phyloP scores from a whole-genome alignment of 2,797 vertebrate genomes.

The Chrosomus eos region DNA sequence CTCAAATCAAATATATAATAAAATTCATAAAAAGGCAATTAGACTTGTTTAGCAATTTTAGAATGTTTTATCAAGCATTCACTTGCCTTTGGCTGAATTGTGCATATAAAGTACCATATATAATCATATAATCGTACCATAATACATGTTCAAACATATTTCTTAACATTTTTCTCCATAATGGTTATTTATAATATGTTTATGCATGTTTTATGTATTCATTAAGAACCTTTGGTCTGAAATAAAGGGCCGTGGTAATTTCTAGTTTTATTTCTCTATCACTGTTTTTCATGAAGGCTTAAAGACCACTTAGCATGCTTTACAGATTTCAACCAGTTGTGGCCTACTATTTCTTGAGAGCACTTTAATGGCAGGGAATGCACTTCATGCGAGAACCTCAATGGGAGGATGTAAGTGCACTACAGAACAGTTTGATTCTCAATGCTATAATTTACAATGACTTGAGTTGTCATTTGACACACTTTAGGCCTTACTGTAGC shows the following conservation, averaged over 20 bases:
- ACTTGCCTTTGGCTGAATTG: conserved; percentile 2
- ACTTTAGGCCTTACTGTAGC: background rate
- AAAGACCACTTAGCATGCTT: conserved; percentile 25
- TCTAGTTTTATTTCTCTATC: conserved; percentile 20
- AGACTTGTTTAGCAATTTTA: background rate
- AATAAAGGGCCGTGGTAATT: conserved; percentile 34
- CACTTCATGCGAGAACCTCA: conserved; percentile 32
- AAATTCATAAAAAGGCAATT: conserved; percentile 1
- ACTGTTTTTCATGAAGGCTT: conserved; percentile 8
- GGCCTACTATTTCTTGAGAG: conserved; percentile 39
- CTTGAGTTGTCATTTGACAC: conserved; percentile 25
- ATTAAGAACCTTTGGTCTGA: conserved; percentile 15
- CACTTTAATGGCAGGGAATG: conserved; percentile 44
- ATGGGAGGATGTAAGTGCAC: conserved; percentile 30
- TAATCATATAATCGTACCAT: background rate
- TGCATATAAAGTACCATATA: background rate
- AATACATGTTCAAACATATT: background rate
- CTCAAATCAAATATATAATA: background rate
- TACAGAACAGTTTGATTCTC: conserved; percentile 32
- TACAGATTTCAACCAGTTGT: conserved; percentile 25
- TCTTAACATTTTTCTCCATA: background rate
- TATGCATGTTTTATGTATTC: conserved; percentile 20
- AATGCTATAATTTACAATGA: conserved; percentile 38
- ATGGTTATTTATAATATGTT: conserved; percentile 7
- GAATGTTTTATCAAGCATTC: background rate